phyloP scores from a whole-genome alignment of 2,113 vertebrate species.

The Nyctereutes procyonoides region DNA sequence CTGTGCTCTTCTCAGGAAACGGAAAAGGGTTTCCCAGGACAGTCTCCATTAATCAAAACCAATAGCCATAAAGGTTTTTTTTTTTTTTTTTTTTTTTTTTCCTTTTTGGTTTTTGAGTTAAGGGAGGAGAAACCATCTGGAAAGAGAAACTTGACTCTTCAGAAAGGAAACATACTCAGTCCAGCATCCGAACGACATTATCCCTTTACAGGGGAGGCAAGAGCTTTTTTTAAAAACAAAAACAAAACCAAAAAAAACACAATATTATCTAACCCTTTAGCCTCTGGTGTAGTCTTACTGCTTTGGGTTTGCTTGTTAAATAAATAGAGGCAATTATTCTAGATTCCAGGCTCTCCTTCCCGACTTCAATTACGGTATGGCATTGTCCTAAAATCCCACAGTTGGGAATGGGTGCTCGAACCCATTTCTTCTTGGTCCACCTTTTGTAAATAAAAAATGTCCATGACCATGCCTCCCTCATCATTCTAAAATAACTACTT shows the following conservation, averaged over 20 bases:
- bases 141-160: conserved; percentile 64
- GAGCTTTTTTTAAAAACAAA: background rate
- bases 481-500: background rate
- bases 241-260: background rate
- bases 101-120: conserved; percentile 22
- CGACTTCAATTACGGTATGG: conserved; percentile 34
- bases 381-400: conserved; percentile 43
- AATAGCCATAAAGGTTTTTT: conserved; percentile 65
- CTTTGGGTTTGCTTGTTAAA: background rate
- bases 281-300: background rate
- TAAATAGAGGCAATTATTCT: background rate
- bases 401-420: background rate
- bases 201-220: background rate
- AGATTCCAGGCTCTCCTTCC: background rate
- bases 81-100: conserved; percentile 42
- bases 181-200: conserved; percentile 1
- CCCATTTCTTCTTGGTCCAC: background rate
- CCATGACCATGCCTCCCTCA: background rate
- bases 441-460: conserved; percentile 13
- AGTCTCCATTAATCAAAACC: conserved; percentile 74
- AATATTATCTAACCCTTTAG: background rate
- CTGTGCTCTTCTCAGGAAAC: conserved; percentile 57
- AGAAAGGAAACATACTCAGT: conserved; percentile 27
- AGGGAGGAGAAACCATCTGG: conserved; percentile 65
- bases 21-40: conserved; percentile 61